A percentile compares a stretch with the other conserved stretches of the same genome.
These are phyloP conservation scores for Meteorus colon DNA, from an alignment of 2,888 invertebrate species.

Conservation along the genomic window DNA sequence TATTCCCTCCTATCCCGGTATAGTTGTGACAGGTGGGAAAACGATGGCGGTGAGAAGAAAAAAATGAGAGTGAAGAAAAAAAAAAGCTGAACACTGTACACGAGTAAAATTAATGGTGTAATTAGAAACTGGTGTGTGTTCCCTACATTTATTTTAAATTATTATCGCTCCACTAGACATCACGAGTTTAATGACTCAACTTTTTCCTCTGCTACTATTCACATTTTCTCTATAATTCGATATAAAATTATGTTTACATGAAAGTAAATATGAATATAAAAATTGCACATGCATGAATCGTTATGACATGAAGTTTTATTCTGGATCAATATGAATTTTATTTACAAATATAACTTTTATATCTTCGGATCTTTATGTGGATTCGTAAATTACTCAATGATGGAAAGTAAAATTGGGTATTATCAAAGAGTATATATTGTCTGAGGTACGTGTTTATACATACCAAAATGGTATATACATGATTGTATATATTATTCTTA, in stretches of 20 bases:
- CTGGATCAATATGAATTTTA: slow-evolving; percentile 14
- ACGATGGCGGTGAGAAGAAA: not conserved
- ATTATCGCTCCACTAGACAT: not conserved
- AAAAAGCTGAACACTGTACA: not conserved
- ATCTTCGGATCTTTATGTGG: not conserved
- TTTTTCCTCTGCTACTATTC: not conserved
- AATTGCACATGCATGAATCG: not conserved
- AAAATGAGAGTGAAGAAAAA: not conserved
- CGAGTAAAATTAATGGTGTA: slow-evolving; percentile 3
- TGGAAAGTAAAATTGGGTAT: not conserved
- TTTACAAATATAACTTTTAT: not conserved
- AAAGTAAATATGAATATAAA: not conserved
- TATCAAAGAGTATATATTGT: slow-evolving; percentile 12
- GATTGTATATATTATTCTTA: slow-evolving; percentile 44
- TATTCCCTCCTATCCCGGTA: not conserved
- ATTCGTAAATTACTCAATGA: not conserved
- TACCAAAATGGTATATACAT: not conserved
- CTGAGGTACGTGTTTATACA: slow-evolving; percentile 12
- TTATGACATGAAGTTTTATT: slow-evolving; percentile 2
- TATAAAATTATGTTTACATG: not conserved
- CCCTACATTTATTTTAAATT: slow-evolving; percentile 6
- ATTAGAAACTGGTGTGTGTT: not conserved
- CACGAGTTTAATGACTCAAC: slow-evolving; percentile 20
- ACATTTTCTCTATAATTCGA: not conserved
- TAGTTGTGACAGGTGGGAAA: not conserved